A percentile compares a stretch with the other conserved stretches of the same genome.
Conservation (phyloP, 2,113 vertebrate genomes). For the Onychostruthus taczanowskii region DNA sequence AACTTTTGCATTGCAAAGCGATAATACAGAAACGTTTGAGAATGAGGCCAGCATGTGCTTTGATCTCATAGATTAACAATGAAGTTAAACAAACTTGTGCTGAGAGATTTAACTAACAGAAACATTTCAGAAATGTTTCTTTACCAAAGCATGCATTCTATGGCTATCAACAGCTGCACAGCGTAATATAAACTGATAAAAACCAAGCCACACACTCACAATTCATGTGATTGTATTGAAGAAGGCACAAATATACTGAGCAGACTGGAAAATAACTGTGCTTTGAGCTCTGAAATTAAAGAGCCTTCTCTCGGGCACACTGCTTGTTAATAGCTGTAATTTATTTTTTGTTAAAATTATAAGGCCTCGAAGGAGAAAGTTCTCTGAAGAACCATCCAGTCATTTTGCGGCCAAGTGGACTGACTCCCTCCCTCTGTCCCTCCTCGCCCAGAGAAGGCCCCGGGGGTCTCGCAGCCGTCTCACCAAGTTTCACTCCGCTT, state of each 20-base stretch:
- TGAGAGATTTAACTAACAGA: neutral
- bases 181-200: fast-evolving
- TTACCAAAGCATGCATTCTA: neutral
- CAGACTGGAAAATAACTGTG: fast-evolving
- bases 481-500: neutral
- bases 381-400: neutral
- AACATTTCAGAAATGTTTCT: neutral
- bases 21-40: neutral
- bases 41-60: neutral
- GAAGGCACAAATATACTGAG: neutral
- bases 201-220: fast-evolving
- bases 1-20: fast-evolving
- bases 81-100: neutral
- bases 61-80: neutral
- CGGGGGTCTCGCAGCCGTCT: fast-evolving
- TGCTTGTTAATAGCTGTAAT: neutral
- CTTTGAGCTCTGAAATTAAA: neutral
- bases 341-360: fast-evolving
- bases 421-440: neutral
- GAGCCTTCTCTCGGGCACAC: fast-evolving
- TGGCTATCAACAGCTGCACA: fast-evolving
- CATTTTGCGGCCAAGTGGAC: fast-evolving
- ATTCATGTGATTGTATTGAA: fast-evolving
- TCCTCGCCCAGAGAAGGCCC: no score
- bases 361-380: no score